Evolutionary conservation across 1,140 invertebrate genomes (phyloP).

Genomic region (Vanessa tameamea): DNA sequence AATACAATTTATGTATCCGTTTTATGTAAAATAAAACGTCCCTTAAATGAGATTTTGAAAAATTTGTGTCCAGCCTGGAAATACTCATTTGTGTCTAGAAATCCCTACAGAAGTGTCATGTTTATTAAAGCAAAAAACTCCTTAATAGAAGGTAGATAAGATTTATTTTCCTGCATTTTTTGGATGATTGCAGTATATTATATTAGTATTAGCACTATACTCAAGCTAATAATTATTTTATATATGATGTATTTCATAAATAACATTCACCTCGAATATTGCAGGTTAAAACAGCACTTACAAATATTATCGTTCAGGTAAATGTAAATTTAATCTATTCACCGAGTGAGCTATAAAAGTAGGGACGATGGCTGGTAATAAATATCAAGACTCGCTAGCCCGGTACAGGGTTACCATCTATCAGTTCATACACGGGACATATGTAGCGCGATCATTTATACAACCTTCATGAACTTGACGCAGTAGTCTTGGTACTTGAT

Average conservation of each 20-base stretch:
- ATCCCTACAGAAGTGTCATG: no score
- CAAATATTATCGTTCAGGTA: slow-evolving; percentile 28
- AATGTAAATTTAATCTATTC: slow-evolving; percentile 34
- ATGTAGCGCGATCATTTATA: background rate
- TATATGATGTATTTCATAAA: background rate
- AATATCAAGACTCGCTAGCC: slow-evolving; percentile 25
- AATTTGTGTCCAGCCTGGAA: no score
- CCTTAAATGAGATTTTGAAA: no score
- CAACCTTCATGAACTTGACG: no score
- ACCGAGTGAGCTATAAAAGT: slow-evolving; percentile 32
- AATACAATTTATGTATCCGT: no score
- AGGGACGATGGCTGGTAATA: slow-evolving; percentile 24
- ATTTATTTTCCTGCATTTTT: no score
- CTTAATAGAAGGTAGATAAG: no score
- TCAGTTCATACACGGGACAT: background rate
- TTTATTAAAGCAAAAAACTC: no score
- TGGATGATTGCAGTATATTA: background rate
- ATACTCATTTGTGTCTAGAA: no score
- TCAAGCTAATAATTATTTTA: background rate
- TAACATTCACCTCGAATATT: slow-evolving; percentile 1
- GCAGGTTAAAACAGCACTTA: slow-evolving; percentile 19
- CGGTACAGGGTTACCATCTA: slow-evolving; percentile 15
- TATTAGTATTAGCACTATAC: background rate
- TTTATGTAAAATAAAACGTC: no score
- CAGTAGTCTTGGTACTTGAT: no score